phyloP scores from a whole-genome alignment of 2,113 vertebrate species.

The Gopherus flavomarginatus region DNA sequence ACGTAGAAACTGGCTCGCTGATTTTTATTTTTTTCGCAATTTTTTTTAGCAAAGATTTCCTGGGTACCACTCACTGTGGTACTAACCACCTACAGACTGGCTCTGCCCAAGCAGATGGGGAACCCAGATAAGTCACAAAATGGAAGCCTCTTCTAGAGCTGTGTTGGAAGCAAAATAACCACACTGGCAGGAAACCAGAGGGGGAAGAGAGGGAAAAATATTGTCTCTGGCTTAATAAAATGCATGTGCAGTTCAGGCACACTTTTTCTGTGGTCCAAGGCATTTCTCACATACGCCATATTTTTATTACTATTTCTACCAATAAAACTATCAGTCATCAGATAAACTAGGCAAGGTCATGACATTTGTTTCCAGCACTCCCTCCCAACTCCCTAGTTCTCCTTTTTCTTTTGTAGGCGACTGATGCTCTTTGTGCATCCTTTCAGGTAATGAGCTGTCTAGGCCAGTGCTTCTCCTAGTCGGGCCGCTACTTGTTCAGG shows the following conservation, averaged over 20 bases:
- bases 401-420: background rate
- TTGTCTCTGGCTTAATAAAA: background rate
- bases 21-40: constrained; percentile 18
- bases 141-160: constrained; percentile 51
- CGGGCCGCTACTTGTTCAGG: too few relatives aligned
- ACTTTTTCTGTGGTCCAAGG: background rate
- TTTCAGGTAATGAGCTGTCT: background rate
- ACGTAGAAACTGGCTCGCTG: background rate
- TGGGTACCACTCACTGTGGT: constrained; percentile 27
- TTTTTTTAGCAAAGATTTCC: background rate
- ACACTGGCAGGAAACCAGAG: constrained; percentile 37
- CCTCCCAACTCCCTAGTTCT: background rate
- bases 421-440: background rate
- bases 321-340: background rate
- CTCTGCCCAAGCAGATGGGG: constrained; percentile 35
- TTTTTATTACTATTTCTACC: background rate
- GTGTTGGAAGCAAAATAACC: constrained; percentile 57
- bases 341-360: background rate
- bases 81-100: background rate
- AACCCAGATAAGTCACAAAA: constrained; percentile 47
- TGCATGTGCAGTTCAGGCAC: background rate
- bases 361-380: background rate
- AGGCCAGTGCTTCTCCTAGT: too few relatives aligned
- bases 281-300: background rate
- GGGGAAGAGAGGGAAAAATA: constrained; percentile 2